Conservation (phyloP, 2,797 vertebrate species). For the Bradypus variegatus region DNA sequence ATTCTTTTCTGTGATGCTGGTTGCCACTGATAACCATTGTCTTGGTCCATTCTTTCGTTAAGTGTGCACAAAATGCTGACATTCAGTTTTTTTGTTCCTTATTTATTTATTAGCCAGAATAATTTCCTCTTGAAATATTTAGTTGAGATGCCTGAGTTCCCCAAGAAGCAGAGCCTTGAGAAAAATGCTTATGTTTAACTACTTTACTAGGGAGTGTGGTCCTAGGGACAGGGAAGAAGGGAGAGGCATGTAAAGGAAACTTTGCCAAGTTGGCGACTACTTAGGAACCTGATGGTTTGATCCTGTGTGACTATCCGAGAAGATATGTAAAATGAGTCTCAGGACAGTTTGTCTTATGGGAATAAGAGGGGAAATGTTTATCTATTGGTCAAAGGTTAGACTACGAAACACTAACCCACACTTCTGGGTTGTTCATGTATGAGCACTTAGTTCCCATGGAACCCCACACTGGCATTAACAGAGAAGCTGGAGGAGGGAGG, state of each 20-base stretch:
- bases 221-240: neutral
- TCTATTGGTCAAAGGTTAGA: neutral
- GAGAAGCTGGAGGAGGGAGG: neutral
- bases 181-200: neutral
- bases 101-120: neutral
- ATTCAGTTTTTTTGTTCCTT: neutral
- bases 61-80: neutral
- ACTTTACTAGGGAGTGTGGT: neutral
- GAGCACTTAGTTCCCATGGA: neutral
- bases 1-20: neutral
- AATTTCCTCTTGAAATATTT: neutral
- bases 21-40: neutral
- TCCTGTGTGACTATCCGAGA: neutral
- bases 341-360: neutral
- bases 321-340: neutral
- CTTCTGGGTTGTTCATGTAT: neutral
- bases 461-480: neutral
- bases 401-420: neutral
- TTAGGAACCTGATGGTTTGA: neutral
- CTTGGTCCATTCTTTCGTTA: neutral
- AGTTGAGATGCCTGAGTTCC: neutral
- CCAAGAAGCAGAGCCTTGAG: neutral
- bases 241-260: neutral
- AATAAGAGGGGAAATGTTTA: neutral
- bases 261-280: neutral